These are phyloP conservation scores for Andricus grossulariae DNA, from an alignment of 1,140 invertebrate genomes.

Conservation along the genomic window DNA sequence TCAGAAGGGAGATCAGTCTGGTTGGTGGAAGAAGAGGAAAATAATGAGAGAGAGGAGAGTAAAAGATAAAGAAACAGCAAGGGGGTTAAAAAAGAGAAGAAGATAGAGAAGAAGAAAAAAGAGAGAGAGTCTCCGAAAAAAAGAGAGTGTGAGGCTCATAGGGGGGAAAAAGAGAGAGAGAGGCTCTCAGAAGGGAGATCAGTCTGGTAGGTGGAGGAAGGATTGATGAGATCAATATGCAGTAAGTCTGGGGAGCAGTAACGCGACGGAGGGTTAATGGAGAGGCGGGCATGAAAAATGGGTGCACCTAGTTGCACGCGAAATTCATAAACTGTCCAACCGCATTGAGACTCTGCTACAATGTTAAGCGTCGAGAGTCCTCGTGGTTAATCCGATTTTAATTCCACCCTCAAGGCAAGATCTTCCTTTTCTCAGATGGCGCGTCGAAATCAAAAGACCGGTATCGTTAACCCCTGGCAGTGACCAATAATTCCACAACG, in stretches of 20 bases:
- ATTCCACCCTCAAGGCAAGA: neutral
- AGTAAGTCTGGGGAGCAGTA: constrained; percentile 70
- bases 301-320: constrained; percentile 58
- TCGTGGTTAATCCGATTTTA: neutral
- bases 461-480: too few species aligned
- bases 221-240: constrained; percentile 75
- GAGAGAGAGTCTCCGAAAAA: constrained; percentile 51
- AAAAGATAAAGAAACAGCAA: too few species aligned
- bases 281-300: constrained; percentile 63
- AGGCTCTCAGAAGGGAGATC: constrained; percentile 47
- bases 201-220: constrained; percentile 44
- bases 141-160: constrained; percentile 49
- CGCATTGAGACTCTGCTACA: constrained; percentile 18
- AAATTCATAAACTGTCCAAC: constrained; percentile 49
- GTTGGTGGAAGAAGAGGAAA: constrained; percentile 47
- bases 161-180: constrained; percentile 49
- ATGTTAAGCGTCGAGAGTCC: neutral
- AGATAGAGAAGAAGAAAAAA: constrained; percentile 39
- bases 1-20: constrained; percentile 29
- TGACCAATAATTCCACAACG: too few species aligned
- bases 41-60: too few species aligned
- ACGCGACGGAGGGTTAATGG: constrained; percentile 70
- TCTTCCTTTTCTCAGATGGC: too few species aligned
- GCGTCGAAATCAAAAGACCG: too few species aligned
- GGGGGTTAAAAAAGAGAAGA: too few species aligned